These are phyloP conservation scores for Helobdella robusta DNA, from an alignment of 2,888 invertebrate species.

Conservation along the genomic window DNA sequence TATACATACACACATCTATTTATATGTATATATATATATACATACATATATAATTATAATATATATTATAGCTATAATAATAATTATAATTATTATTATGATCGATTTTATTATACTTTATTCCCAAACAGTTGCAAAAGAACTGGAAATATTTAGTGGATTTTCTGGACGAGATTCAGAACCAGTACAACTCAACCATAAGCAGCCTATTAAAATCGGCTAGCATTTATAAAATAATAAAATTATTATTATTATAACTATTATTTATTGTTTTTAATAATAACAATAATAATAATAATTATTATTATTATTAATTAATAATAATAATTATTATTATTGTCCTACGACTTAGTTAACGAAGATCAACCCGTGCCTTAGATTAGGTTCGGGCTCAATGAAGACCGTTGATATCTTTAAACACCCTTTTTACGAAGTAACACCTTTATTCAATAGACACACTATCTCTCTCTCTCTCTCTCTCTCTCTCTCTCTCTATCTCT, in stretches of 20 bases:
- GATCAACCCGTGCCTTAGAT: slow-evolving; percentile 19
- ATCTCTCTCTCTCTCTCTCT: neutral
- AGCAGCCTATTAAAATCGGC: slow-evolving; percentile 15
- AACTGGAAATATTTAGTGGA: slow-evolving; percentile 20
- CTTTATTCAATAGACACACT: no score
- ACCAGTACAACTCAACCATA: neutral
- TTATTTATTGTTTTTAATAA: neutral
- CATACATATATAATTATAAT: neutral
- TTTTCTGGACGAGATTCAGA: slow-evolving; percentile 5
- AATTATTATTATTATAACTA: neutral
- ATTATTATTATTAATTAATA: slow-evolving; percentile 1
- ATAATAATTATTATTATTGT: neutral
- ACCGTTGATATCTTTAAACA: slow-evolving; percentile 19
- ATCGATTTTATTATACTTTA: slow-evolving; percentile 3
- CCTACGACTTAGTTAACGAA: slow-evolving; percentile 8
- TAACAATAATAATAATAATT: neutral
- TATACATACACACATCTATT: neutral
- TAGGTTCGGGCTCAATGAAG: slow-evolving; percentile 11
- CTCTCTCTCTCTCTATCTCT: neutral
- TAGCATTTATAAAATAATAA: neutral
- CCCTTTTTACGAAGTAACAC: slow-evolving; percentile 7
- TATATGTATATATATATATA: neutral
- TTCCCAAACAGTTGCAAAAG: neutral
- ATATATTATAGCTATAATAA: neutral
- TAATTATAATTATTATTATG: neutral